These are phyloP conservation scores for Cervus canadensis DNA, from an alignment of 2,113 vertebrate species.

Conservation along the genomic window DNA sequence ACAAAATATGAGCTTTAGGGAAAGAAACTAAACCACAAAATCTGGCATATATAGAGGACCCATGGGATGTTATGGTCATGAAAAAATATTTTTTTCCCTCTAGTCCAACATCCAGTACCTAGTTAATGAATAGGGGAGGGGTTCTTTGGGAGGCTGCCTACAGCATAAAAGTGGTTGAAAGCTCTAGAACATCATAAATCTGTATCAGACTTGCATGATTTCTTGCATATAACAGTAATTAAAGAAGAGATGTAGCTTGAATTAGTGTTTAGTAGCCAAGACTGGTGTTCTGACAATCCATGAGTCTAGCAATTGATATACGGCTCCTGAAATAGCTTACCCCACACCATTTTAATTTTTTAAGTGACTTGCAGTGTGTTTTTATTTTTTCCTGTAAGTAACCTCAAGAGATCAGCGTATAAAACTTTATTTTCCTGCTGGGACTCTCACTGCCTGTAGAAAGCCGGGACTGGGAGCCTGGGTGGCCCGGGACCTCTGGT, in stretches of 20 bases:
- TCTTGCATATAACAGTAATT: background rate
- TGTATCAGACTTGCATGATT: slow-evolving; percentile 4
- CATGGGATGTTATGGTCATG: background rate
- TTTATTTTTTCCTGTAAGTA: background rate
- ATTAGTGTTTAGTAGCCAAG: background rate
- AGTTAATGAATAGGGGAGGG: background rate
- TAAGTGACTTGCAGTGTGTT: background rate
- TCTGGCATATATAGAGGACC: background rate
- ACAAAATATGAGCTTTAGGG: background rate
- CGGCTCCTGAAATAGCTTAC: background rate
- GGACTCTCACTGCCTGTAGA: accelerated
- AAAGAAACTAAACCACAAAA: background rate
- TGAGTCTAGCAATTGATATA: background rate
- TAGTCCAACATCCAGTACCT: background rate
- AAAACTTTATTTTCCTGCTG: background rate
- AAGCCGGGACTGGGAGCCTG: background rate
- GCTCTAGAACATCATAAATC: background rate
- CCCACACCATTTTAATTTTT: background rate
- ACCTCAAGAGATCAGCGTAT: background rate
- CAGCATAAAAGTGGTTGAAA: slow-evolving; percentile 25
- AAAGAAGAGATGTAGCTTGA: background rate
- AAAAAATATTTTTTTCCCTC: background rate
- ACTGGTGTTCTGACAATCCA: background rate
- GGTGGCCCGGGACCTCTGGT: accelerated
- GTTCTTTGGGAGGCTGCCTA: background rate